Evolutionary conservation across 2,888 invertebrate genomes (phyloP).

Genomic region (Myathropa florea): DNA sequence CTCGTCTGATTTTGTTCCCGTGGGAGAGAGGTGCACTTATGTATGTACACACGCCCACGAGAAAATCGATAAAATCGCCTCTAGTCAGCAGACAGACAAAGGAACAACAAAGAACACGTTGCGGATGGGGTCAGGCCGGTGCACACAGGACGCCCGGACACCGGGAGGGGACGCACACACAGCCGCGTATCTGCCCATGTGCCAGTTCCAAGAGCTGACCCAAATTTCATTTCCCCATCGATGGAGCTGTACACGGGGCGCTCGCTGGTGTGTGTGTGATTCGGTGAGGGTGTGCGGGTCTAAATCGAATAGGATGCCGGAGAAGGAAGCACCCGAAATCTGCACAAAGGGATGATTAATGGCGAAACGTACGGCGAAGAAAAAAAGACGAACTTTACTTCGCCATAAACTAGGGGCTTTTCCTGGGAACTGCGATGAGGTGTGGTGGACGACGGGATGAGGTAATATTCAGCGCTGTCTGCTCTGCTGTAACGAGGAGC

Average conservation of each 20-base stretch:
- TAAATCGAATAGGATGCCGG: slow-evolving; percentile 22
- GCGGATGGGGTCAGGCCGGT: slow-evolving; percentile 11
- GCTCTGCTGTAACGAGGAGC: background rate
- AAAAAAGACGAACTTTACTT: background rate
- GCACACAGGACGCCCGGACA: background rate
- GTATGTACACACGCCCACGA: slow-evolving; percentile 5
- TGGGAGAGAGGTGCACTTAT: background rate
- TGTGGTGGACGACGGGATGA: background rate
- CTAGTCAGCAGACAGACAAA: slow-evolving; percentile 15
- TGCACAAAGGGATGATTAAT: slow-evolving; percentile 38
- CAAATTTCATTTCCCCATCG: slow-evolving; percentile 55
- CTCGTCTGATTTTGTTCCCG: background rate
- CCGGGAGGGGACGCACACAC: slow-evolving; percentile 13
- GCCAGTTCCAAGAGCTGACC: slow-evolving; percentile 59
- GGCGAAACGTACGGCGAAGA: background rate
- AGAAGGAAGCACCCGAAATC: slow-evolving; percentile 21
- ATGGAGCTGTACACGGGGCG: too few relatives aligned
- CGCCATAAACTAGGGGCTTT: background rate
- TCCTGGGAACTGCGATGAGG: background rate
- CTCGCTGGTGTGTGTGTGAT: background rate
- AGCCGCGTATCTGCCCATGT: slow-evolving; percentile 41
- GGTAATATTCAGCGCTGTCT: background rate
- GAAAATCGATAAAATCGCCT: slow-evolving; percentile 38
- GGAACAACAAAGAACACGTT: slow-evolving; percentile 21
- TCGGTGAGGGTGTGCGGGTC: background rate